Evolutionary conservation across 2,797 vertebrate genomes (phyloP), one percentile per base, ranked within the genome.

Genomic region (Propithecus deckenii): DNA sequence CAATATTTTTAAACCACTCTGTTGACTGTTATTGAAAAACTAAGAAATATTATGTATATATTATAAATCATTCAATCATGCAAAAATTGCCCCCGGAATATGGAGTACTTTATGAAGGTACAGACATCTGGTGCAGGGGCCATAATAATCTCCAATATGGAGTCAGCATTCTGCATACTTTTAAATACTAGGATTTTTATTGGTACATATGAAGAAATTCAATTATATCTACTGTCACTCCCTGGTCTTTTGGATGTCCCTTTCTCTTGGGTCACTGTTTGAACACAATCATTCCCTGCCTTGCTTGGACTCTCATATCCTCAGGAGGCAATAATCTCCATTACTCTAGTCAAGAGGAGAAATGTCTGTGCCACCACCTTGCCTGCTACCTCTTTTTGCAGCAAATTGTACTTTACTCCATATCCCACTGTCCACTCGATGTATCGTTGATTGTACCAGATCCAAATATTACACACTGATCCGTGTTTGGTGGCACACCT

Each of bases 161-260:
- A 32, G 12, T 50, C 52, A 55, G 67, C 67, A 89, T 48, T 13
- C 63, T 74, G 41, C 55, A 32, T 17, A 28, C 12, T 50, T 22
- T 71, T 89, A 67, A 91, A 89, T 57, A 35, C 32, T 46, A 93
- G 63, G 15, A 46, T 46, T 93, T 88, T 43, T 80, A 95, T 12
- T 86, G 57, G 25, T 41, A 41, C 14, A 0, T 41, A 18, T 2
- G 23, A 89, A 10, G 1, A 94, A 89, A 63, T 83, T 57, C 61
- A 91, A 0, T 80, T 35, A 20, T 65, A 65, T n/a, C 63, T 43
- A 30, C 8, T 18, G 20, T 63, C 43, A 35, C 2, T 12, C 28
- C 50, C 25, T 72, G 61, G 25, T 71, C 25, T 69, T 92, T 88
- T 67, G 50, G 18, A 43, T 78, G 11, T 38, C 84, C 74, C 91